These are phyloP conservation scores for Philypnodon macrostomus DNA, from an alignment of 2,797 vertebrate genomes.

Conservation along the genomic window DNA sequence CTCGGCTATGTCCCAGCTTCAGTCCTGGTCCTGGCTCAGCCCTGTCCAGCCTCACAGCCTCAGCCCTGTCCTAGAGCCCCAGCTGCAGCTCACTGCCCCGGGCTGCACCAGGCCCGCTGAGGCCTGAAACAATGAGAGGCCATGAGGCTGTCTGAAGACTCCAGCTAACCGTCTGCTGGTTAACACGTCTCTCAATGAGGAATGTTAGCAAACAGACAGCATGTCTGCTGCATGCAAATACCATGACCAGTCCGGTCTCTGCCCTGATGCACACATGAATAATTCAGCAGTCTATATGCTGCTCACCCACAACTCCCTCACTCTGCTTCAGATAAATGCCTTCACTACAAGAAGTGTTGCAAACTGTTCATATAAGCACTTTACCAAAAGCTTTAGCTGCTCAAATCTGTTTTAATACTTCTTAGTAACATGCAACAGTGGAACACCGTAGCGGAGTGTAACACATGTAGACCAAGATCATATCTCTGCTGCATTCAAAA, in stretches of 20 bases:
- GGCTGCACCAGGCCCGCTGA: slow-evolving; percentile 66
- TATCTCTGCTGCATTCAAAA: slow-evolving; percentile 37
- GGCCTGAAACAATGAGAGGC: slow-evolving; percentile 84
- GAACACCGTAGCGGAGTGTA: slow-evolving; percentile 12
- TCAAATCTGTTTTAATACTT: slow-evolving; percentile 40
- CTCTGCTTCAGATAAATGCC: slow-evolving; percentile 68
- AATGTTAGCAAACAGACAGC: slow-evolving; percentile 94
- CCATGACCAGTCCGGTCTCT: slow-evolving; percentile 79
- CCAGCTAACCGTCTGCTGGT: slow-evolving; percentile 83
- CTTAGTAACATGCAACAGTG: slow-evolving; percentile 19
- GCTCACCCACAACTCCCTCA: slow-evolving; percentile 47
- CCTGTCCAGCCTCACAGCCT: slow-evolving; percentile 38
- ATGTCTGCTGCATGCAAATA: slow-evolving; percentile 91
- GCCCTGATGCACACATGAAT: slow-evolving; percentile 85
- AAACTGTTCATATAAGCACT: slow-evolving; percentile 55
- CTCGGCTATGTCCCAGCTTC: slow-evolving; percentile 46
- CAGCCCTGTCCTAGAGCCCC: slow-evolving; percentile 40
- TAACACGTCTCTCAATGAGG: slow-evolving; percentile 89
- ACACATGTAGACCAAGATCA: slow-evolving; percentile 9
- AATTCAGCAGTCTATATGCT: slow-evolving; percentile 84
- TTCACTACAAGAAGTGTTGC: slow-evolving; percentile 65
- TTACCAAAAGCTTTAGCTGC: slow-evolving; percentile 11
- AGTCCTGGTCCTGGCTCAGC: slow-evolving; percentile 22
- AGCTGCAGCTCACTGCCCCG: slow-evolving; percentile 63
- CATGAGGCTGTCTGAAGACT: slow-evolving; percentile 79